Evolutionary conservation across 2,797 vertebrate genomes (phyloP), one percentile per base, ranked within the genome.

Genomic region (Falco novaeseelandiae): DNA sequence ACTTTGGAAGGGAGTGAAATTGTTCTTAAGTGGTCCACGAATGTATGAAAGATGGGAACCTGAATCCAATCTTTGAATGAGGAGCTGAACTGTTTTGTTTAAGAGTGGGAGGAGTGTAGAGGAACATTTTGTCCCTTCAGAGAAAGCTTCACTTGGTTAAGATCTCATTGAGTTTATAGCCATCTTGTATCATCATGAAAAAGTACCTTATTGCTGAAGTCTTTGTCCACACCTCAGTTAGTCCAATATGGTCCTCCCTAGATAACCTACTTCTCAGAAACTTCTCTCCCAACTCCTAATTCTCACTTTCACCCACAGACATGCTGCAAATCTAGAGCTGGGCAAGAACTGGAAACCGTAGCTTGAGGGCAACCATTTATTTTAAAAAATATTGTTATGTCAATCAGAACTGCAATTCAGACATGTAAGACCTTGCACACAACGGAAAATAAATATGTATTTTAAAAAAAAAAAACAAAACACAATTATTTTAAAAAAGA

Each of bases 261-360:
- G 46, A 92, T 32, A 94, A 85, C 87, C 95, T 83, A 89, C 72
- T 94, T 94, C 52, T 90, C 92, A 89, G 57, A 92, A 92, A 69
- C 57, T 85, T 81, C 92, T 92, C 30, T 84, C 38, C 36, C 76
- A 91, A 32, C 69, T 91, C 61, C 38, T 83, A 55, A 34, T 93
- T 96, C 90, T 92, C 94, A 86, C 89, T 83, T 97, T 88, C 90
- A 94, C 92, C 89, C 95, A 97, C 93, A 76, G 73, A 94, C 71
- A 93, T 90, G 86, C 88, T 96, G 81, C 23, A 93, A 83, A 94
- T 83, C 81, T 89, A 93, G 70, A 90, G 57, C 44, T 90, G 26
- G 32, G 74, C 20, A 77, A 90, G 69, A 96, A 80, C 15, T 73
- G 48, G 32, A 83, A 96, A 80, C 20, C 26, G 12, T n/a, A 93